Percentiles rank a stretch among this genome's conserved stretches.
Conservation (phyloP, 2,797 vertebrate genomes). For the Rhadinocentrus ornatus region DNA sequence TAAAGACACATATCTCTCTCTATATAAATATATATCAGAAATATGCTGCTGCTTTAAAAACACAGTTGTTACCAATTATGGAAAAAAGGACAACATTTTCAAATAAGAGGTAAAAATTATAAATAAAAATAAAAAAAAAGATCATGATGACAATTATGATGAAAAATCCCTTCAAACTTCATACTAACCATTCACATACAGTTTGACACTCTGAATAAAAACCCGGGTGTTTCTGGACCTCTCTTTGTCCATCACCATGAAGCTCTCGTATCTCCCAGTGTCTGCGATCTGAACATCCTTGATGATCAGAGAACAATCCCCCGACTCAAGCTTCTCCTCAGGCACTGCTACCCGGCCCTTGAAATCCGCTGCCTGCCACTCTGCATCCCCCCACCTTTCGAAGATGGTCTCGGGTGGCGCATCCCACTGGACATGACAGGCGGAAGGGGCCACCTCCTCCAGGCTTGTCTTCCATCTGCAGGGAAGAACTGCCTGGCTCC, state of each 20-base stretch:
- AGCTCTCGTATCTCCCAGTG: slow-evolving; percentile 74
- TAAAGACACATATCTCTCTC: too few species aligned
- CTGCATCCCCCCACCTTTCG: slow-evolving; percentile 52
- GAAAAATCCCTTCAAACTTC: not conserved
- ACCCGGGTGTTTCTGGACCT: slow-evolving; percentile 33
- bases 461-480: slow-evolving; percentile 60
- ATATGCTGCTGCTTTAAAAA: not conserved
- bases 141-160: not conserved
- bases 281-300: slow-evolving; percentile 72
- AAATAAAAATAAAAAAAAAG: not conserved
- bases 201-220: slow-evolving; percentile 73
- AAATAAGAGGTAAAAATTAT: not conserved
- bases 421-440: slow-evolving; percentile 72
- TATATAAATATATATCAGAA: too few species aligned
- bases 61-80: too few species aligned
- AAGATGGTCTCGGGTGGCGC: slow-evolving; percentile 30
- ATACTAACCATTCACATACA: slow-evolving; percentile 67
- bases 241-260: slow-evolving; percentile 57
- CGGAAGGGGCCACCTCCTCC: accelerated
- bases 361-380: slow-evolving; percentile 60
- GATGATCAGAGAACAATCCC: slow-evolving; percentile 79
- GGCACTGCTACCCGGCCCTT: slow-evolving; percentile 53
- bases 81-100: not conserved
- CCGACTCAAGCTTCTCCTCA: slow-evolving; percentile 44
- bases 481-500: slow-evolving; percentile 66